Conservation (phyloP, 1,140 invertebrate genomes). For the Tenebrio molitor region DNA sequence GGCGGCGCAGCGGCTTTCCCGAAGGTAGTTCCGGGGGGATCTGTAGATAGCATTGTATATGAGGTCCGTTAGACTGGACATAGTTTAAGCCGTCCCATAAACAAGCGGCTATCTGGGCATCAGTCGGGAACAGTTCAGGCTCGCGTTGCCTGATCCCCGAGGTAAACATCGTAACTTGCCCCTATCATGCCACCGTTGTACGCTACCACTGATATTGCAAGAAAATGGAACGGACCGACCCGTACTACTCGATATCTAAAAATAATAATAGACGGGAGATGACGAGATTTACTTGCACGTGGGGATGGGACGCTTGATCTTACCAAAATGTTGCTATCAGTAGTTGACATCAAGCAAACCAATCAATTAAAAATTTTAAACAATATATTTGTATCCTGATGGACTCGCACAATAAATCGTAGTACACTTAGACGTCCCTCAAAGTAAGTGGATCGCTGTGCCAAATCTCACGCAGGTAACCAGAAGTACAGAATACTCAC, state of each 20-base stretch:
- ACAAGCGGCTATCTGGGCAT: slow-evolving; percentile 67
- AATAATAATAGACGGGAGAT: slow-evolving; percentile 15
- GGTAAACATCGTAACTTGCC: slow-evolving; percentile 67
- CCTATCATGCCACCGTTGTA: slow-evolving; percentile 51
- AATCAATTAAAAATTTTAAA: no score
- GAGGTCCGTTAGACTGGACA: slow-evolving; percentile 67
- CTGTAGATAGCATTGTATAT: slow-evolving; percentile 67
- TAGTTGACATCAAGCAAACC: no score
- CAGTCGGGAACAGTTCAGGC: slow-evolving; percentile 64
- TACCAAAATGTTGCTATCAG: no score
- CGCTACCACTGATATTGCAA: slow-evolving; percentile 38
- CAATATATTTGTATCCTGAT: no score
- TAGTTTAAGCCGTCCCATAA: slow-evolving; percentile 68
- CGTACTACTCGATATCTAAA: slow-evolving; percentile 17
- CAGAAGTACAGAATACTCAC: no score
- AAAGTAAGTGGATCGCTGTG: no score
- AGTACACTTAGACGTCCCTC: no score
- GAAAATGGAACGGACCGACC: slow-evolving; percentile 29
- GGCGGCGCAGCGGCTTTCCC: slow-evolving; percentile 28
- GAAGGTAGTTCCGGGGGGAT: slow-evolving; percentile 62
- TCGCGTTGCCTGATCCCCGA: slow-evolving; percentile 62
- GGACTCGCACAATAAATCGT: no score
- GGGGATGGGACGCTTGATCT: no score
- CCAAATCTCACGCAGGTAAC: no score
- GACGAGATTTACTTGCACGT: not conserved